Evolutionary conservation across 2,113 vertebrate genomes (phyloP), one percentile per base, ranked within the genome.

Genomic region (Ondatra zibethicus): DNA sequence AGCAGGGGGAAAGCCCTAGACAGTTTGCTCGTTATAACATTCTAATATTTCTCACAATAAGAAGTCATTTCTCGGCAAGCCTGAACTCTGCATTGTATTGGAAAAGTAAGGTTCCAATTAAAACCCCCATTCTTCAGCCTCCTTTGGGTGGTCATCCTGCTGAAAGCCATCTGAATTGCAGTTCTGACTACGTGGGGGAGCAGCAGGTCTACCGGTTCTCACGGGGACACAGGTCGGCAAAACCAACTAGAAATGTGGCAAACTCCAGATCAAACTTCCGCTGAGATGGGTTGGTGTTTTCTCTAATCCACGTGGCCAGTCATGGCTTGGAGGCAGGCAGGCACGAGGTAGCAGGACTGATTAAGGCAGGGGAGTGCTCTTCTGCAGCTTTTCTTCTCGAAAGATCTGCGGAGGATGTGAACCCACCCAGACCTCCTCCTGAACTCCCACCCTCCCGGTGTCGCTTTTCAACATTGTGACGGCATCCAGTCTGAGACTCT

Each of bases 391-490:
- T 93, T 86, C 65, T 84, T 94, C 4, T 94, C 91, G 92, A 96
- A 95, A 72, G 84, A 92, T 95, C 92, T 39, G 52, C 93, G 77
- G 91, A 96, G 95, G 97, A 97, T 94, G 27, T 89, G 96, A 96
- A 97, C 73, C 90, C 70, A 92, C 94, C 92, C 96, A 97, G 98
- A 95, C 97, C 97, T 96, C 91, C 94, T 93, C 95, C 87, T 98
- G 96, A 97, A 98, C 98, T 97, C 98, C 97, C 97, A 96, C 39
- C 89, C 91, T n/a, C 80, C 95, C 93, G 88, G 89, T 82, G 96
- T 98, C 95, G 96, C 98, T 97, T 98, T 97, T 97, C 97, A 97
- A 91, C 97, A 85, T 91, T 93, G 89, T 89, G 96, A 98, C 95
- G 94, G 96, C 96, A 95, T 98, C 95, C 96, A 97, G 95, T 98